Evolutionary conservation across 2,797 vertebrate species (phyloP), one percentile per base, ranked within the genome.

Genomic region (Sebastes itinus): DNA sequence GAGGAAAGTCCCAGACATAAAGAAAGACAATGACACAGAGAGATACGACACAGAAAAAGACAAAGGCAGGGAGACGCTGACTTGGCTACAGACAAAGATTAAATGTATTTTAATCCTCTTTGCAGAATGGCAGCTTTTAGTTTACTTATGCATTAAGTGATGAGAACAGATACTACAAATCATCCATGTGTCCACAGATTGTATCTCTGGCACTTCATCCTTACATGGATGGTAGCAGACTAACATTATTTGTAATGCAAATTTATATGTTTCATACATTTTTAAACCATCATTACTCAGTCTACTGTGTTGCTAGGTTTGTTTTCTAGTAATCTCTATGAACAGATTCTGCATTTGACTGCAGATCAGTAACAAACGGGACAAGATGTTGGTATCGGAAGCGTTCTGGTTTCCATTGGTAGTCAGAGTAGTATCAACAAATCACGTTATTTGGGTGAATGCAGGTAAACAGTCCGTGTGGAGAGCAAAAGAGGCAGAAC

Each of bases 381-480:
- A 28, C 56, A 28, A 28, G 25, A 28, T 16, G 18, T 59, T 10
- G 27, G 25, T 28, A 59, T 59, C 27, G 0, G 42, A 46, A 32
- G 30, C 30, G 1, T 18, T 46, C 42, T 46, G 14, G 42, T 46
- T 46, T 46, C 42, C 16, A 0, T 46, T 46, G 0, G 0, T 46
- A 46, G 42, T 46, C 42, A 0, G 42, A 46, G 42, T 46, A 46
- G 42, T 7, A 46, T 6, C 0, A 0, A 42, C 38, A 1, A 2
- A 38, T 38, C 12, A 38, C 12, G 5, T 13, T 35, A 5, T 16
- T 3, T 16, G 13, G 38, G 2, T 18, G 16, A 18, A 49, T 49
- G 42, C 16, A 49, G 12, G 0, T 18, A 49, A 49, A 49, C 18
- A 49, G 46, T 49, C 46, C 46, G 0, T 49, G 46, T 49, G 46